A percentile compares a stretch with the other conserved stretches of the same genome.
These are phyloP conservation scores for Epinephelus fuscoguttatus DNA, from an alignment of 2,113 vertebrate species.

Conservation along the genomic window DNA sequence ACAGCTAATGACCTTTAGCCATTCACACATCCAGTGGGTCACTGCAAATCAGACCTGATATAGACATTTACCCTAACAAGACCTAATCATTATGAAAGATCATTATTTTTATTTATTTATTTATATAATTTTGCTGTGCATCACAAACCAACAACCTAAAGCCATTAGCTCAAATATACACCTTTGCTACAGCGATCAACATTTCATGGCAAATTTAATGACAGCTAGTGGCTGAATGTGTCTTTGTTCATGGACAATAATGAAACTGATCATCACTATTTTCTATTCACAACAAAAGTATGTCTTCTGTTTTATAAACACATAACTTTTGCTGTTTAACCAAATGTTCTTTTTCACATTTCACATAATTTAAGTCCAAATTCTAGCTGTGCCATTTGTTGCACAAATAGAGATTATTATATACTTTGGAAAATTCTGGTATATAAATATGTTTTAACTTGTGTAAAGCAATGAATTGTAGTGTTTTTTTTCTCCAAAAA, in stretches of 20 bases:
- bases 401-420: too few relatives aligned
- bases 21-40: not conserved
- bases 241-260: not conserved
- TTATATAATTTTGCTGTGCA: not conserved
- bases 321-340: not conserved
- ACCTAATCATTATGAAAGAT: not conserved
- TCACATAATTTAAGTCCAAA: not conserved
- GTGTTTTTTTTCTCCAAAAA: not conserved
- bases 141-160: not conserved
- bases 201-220: not conserved
- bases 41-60: not conserved
- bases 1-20: not conserved
- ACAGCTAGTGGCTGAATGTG: not conserved
- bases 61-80: not conserved
- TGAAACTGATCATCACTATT: not conserved
- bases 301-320: not conserved
- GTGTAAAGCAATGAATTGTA: not conserved
- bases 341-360: not conserved
- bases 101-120: too few relatives aligned
- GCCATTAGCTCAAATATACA: not conserved
- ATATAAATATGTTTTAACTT: not conserved
- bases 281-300: not conserved
- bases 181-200: not conserved
- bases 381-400: not conserved
- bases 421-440: not conserved